phyloP scores from a whole-genome alignment of 1,140 invertebrate species.

The Megalonaias nervosa region DNA sequence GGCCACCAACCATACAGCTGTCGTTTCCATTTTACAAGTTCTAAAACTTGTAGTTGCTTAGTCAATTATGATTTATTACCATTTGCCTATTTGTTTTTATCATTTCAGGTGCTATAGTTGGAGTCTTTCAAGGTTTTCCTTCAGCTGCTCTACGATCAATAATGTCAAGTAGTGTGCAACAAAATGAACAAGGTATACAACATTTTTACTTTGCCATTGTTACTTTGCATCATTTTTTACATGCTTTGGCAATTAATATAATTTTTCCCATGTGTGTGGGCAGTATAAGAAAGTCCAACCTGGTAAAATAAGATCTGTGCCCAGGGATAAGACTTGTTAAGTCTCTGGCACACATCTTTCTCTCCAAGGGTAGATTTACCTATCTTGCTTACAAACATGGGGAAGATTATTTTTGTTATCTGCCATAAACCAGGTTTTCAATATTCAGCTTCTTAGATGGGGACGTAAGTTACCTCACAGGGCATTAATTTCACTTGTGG shows the following conservation, averaged over 20 bases:
- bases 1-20: no score
- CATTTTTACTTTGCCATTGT: neutral
- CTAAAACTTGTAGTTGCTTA: neutral
- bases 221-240: neutral
- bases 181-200: slow-evolving; percentile 70
- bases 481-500: no score
- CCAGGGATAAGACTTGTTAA: no score
- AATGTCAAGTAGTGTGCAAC: slow-evolving; percentile 70
- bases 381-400: no score
- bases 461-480: no score
- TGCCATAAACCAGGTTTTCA: no score
- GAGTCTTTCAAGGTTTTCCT: slow-evolving; percentile 70
- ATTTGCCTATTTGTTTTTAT: neutral
- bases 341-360: no score
- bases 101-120: slow-evolving; percentile 66
- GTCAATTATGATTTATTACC: neutral
- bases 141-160: slow-evolving; percentile 71
- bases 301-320: neutral
- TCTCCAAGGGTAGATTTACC: no score
- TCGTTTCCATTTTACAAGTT: neutral
- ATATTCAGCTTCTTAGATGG: no score
- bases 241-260: neutral
- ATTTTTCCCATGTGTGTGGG: neutral
- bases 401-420: no score
- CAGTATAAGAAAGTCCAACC: neutral